These are phyloP conservation scores for Malacosoma neustria DNA, from an alignment of 2,888 invertebrate genomes.

Conservation along the genomic window DNA sequence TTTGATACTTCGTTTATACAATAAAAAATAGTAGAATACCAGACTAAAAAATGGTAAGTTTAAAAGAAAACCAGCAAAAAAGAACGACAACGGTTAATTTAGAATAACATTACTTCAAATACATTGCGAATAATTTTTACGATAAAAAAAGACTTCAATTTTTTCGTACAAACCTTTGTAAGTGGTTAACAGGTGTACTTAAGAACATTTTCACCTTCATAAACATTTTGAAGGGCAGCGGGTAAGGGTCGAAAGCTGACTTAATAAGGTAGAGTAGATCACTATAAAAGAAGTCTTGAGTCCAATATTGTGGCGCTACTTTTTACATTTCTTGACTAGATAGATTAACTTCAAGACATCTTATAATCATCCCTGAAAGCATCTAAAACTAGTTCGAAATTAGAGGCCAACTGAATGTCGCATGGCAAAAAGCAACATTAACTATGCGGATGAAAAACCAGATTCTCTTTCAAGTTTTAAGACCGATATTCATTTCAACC, in stretches of 20 bases:
- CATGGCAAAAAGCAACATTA: too few species aligned
- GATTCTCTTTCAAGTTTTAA: too few species aligned
- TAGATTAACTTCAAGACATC: too few species aligned
- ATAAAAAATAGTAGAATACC: too few species aligned
- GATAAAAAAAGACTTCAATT: conserved; percentile 26
- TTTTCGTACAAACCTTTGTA: conserved; percentile 25
- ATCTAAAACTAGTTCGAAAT: too few species aligned
- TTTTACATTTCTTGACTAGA: conserved; percentile 41
- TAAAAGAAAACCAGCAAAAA: background rate
- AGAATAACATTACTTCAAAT: conserved; percentile 21
- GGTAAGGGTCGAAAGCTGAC: conserved; percentile 44
- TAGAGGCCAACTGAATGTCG: too few species aligned
- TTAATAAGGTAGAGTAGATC: conserved; percentile 53
- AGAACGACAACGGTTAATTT: conserved; percentile 18
- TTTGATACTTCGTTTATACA: too few species aligned
- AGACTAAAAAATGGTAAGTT: too few species aligned
- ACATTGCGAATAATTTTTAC: conserved; percentile 24
- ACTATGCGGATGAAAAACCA: too few species aligned
- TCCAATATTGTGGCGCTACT: conserved; percentile 40
- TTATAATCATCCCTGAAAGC: too few species aligned
- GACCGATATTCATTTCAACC: too few species aligned
- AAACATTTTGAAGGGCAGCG: conserved; percentile 31
- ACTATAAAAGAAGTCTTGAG: conserved; percentile 41
- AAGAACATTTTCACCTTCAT: conserved; percentile 52
- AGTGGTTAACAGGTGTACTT: conserved; percentile 51